phyloP scores from a whole-genome alignment of 1,140 invertebrate genomes.

The Anagrus nilaparvatae region DNA sequence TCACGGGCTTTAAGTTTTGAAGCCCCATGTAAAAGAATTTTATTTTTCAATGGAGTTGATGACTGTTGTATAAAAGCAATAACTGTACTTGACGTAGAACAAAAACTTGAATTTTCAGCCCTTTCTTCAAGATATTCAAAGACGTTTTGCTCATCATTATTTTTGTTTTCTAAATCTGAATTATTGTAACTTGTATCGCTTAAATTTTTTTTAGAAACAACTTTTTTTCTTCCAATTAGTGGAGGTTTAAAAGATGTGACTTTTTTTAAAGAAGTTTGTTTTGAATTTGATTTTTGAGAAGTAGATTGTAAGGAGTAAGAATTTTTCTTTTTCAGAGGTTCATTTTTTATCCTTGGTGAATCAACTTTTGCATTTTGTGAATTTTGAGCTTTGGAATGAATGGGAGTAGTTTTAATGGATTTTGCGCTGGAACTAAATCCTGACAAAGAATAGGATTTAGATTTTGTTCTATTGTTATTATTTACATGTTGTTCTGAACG shows the following conservation, averaged over 20 bases:
- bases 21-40: conserved; percentile 18
- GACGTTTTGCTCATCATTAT: conserved; percentile 49
- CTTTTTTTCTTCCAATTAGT: conserved; percentile 21
- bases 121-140: conserved; percentile 65
- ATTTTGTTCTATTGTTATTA: not conserved
- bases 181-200: conserved; percentile 39
- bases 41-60: conserved; percentile 36
- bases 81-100: conserved; percentile 56
- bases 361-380: too few species aligned
- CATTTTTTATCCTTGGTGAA: conserved; percentile 13
- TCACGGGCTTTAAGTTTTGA: conserved; percentile 16
- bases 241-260: conserved; percentile 21
- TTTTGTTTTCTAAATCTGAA: conserved; percentile 34
- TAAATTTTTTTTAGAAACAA: conserved; percentile 6
- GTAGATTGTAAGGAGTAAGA: not conserved
- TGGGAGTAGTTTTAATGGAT: conserved; percentile 13
- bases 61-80: conserved; percentile 45
- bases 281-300: conserved; percentile 11
- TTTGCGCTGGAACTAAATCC: conserved; percentile 12
- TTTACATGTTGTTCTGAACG: not conserved
- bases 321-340: conserved; percentile 1
- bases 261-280: conserved; percentile 20
- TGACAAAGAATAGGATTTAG: conserved; percentile 5
- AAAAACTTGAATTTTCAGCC: conserved; percentile 58
- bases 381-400: too few species aligned